Percentiles rank a stretch among this genome's conserved stretches.
Evolutionary conservation across 2,888 invertebrate species (phyloP).

Genomic region (Taphrorychus bicolor): DNA sequence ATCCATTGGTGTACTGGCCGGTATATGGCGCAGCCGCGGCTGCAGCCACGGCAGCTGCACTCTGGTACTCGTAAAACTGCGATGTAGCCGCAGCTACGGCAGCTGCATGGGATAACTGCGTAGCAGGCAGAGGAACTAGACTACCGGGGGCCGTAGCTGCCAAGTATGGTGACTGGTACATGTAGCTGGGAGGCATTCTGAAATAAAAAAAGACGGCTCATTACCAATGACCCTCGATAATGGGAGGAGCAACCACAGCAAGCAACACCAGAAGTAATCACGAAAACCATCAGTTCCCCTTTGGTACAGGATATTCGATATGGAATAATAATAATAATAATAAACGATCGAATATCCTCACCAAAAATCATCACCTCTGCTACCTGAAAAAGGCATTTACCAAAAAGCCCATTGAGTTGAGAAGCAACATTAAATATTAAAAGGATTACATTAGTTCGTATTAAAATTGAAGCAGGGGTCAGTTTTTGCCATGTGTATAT

Average conservation of each 20-base stretch:
- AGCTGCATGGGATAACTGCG: conserved; percentile 76
- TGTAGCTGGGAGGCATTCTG: conserved; percentile 79
- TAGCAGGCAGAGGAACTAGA: conserved; percentile 71
- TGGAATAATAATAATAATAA: too few relatives aligned
- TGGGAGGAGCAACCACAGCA: conserved; percentile 51
- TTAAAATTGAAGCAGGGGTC: not conserved
- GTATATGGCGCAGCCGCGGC: conserved; percentile 70
- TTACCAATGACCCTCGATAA: not conserved
- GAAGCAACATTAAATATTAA: not conserved
- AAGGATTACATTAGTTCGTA: not conserved
- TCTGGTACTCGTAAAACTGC: conserved; percentile 80
- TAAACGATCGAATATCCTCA: conserved; percentile 21
- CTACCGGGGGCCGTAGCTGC: conserved; percentile 71
- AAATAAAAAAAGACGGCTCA: conserved; percentile 44
- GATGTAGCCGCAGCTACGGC: conserved; percentile 80
- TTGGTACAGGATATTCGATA: conserved; percentile 30
- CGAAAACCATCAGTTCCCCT: conserved; percentile 27
- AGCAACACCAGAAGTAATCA: conserved; percentile 58
- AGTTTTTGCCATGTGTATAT: not conserved
- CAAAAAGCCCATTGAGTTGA: not conserved
- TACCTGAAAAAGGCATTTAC: not conserved
- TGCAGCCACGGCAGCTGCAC: conserved; percentile 73
- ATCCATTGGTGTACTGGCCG: conserved; percentile 77
- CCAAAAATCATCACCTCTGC: conserved; percentile 9
- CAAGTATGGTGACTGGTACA: conserved; percentile 77